A percentile compares a stretch with the other conserved stretches of the same genome.
phyloP scores from a whole-genome alignment of 2,113 vertebrate species.

The Trichechus manatus region DNA sequence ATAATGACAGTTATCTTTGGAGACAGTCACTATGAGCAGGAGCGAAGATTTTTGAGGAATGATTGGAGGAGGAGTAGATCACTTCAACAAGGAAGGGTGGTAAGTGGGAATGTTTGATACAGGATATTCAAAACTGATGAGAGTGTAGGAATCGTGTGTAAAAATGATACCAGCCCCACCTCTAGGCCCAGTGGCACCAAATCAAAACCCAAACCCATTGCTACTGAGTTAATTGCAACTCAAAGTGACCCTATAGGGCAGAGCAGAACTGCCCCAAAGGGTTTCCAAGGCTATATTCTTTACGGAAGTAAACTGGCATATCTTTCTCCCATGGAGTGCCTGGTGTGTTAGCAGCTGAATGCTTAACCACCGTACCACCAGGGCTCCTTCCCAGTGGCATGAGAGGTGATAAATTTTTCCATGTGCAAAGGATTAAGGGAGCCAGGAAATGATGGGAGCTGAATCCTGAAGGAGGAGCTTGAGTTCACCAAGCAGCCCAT shows the following conservation, averaged over 20 bases:
- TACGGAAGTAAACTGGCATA: neutral
- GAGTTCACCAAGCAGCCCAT: rapidly evolving
- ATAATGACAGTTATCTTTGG: neutral
- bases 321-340: too few relatives aligned
- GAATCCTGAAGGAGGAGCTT: too few relatives aligned
- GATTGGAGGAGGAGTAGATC: rapidly evolving
- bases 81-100: neutral
- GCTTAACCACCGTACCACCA: neutral
- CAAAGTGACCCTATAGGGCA: too few relatives aligned
- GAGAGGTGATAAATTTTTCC: rapidly evolving
- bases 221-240: too few relatives aligned
- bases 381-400: neutral
- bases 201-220: neutral
- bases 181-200: neutral
- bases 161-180: neutral
- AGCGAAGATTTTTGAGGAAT: neutral
- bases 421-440: too few relatives aligned
- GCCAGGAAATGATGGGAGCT: rapidly evolving
- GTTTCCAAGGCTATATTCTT: neutral
- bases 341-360: neutral
- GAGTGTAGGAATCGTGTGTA: too few relatives aligned
- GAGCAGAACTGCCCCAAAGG: too few relatives aligned
- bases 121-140: rapidly evolving
- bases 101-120: rapidly evolving
- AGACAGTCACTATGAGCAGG: neutral